phyloP scores from a whole-genome alignment of 2,888 invertebrate species.

The Mechanitis mazaeus region DNA sequence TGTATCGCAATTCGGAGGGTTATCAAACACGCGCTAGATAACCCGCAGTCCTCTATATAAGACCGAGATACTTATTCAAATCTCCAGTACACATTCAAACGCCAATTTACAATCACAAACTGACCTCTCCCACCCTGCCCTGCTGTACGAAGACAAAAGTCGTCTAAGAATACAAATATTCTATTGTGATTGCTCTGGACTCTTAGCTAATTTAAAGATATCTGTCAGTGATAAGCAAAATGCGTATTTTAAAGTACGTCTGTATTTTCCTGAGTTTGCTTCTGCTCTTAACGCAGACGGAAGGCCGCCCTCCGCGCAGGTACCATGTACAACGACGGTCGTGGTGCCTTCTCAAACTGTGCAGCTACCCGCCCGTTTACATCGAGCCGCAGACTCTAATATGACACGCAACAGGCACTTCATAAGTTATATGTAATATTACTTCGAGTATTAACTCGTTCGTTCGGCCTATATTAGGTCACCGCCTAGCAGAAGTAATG shows the following conservation, averaged over 20 bases:
- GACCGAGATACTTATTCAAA: slow-evolving; percentile 39
- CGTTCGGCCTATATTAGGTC: slow-evolving; percentile 54
- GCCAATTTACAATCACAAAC: slow-evolving; percentile 44
- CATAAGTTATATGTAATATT: slow-evolving; percentile 7
- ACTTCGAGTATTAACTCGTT: slow-evolving; percentile 34
- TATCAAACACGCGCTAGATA: slow-evolving; percentile 71
- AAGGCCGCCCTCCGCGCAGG: slow-evolving; percentile 39
- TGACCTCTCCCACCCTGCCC: slow-evolving; percentile 20
- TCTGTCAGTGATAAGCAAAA: slow-evolving; percentile 30
- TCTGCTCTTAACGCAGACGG: slow-evolving; percentile 36
- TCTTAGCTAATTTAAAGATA: slow-evolving; percentile 22
- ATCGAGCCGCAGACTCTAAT: slow-evolving; percentile 36
- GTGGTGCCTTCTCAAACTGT: slow-evolving; percentile 57
- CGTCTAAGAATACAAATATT: too few relatives aligned
- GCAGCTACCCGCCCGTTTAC: slow-evolving; percentile 44
- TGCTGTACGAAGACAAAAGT: slow-evolving; percentile 12
- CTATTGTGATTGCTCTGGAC: too few relatives aligned
- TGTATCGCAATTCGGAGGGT: slow-evolving; percentile 57
- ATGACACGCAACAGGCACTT: slow-evolving; percentile 10
- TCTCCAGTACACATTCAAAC: slow-evolving; percentile 55
- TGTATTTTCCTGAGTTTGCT: slow-evolving; percentile 43
- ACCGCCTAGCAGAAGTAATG: slow-evolving; percentile 56
- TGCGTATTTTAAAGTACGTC: slow-evolving; percentile 54
- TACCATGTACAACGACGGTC: slow-evolving; percentile 45
- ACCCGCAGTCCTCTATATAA: slow-evolving; percentile 57